Conservation (phyloP, 2,888 invertebrate species). For the Epirrhoe alternata region DNA sequence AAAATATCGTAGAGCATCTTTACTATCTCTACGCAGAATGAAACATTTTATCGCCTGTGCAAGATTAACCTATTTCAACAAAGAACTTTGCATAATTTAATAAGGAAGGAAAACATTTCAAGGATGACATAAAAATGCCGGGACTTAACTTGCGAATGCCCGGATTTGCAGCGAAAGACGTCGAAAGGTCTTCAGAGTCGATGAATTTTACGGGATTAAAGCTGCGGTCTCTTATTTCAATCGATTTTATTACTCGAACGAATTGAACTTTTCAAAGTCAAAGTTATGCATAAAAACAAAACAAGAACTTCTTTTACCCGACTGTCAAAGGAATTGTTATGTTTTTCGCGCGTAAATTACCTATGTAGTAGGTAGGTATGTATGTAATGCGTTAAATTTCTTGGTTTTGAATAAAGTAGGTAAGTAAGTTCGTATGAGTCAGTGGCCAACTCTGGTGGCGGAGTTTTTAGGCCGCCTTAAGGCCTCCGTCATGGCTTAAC, state of each 20-base stretch:
- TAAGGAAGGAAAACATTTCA: slow-evolving; percentile 47
- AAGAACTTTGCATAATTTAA: slow-evolving; percentile 34
- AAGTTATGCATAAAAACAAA: slow-evolving; percentile 23
- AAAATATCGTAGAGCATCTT: background rate
- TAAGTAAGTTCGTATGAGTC: too few species aligned
- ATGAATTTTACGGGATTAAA: slow-evolving; percentile 69
- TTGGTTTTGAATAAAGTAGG: background rate
- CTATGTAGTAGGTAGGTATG: too few species aligned
- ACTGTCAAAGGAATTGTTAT: too few species aligned
- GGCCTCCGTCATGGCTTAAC: too few species aligned
- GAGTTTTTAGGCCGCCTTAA: too few species aligned
- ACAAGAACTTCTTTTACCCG: too few species aligned
- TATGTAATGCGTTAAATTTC: background rate
- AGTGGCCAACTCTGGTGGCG: too few species aligned
- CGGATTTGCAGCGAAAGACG: slow-evolving; percentile 70
- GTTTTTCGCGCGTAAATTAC: too few species aligned
- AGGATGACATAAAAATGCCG: slow-evolving; percentile 72
- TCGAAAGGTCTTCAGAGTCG: slow-evolving; percentile 73
- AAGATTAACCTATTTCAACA: slow-evolving; percentile 17
- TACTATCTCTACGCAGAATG: background rate
- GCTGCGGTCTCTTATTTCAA: slow-evolving; percentile 64
- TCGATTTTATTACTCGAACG: slow-evolving; percentile 55
- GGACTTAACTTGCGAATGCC: slow-evolving; percentile 70
- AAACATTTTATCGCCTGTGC: slow-evolving; percentile 1
- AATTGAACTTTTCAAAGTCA: slow-evolving; percentile 26